phyloP scores from a whole-genome alignment of 2,113 vertebrate species.

The Sardina pilchardus region DNA sequence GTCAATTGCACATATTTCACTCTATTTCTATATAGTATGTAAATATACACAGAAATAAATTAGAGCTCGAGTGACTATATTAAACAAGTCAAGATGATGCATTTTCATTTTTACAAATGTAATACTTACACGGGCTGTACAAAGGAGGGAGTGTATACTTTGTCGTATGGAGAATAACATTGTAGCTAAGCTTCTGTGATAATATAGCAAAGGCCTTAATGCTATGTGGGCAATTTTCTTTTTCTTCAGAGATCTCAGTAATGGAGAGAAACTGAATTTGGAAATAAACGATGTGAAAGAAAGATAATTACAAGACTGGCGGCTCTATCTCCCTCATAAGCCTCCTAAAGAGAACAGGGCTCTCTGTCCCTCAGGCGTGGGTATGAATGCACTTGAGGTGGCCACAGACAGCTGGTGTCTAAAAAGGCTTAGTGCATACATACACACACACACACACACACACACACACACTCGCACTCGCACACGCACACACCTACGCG shows the following conservation, averaged over 20 bases:
- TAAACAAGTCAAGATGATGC: background rate
- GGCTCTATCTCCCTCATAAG: background rate
- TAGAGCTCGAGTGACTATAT: constrained; percentile 36
- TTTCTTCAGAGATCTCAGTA: no score
- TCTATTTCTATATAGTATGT: constrained; percentile 30
- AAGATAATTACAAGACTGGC: background rate
- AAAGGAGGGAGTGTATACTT: background rate
- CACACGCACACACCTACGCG: background rate
- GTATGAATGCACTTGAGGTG: background rate
- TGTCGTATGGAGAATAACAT: background rate
- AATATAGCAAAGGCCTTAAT: background rate
- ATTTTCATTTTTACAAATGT: background rate
- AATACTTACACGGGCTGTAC: constrained; percentile 15
- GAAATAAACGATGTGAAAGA: background rate
- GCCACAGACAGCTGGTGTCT: background rate
- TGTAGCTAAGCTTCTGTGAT: background rate
- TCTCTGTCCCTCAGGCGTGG: background rate
- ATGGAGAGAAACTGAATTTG: background rate
- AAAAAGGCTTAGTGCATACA: background rate
- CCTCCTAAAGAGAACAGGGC: background rate
- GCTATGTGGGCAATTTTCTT: background rate
- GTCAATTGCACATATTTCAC: background rate
- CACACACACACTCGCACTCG: background rate
- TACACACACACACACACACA: background rate
- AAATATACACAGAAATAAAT: constrained; percentile 60